Conservation (phyloP, 2,113 vertebrate species). For the Anolis sagrei region DNA sequence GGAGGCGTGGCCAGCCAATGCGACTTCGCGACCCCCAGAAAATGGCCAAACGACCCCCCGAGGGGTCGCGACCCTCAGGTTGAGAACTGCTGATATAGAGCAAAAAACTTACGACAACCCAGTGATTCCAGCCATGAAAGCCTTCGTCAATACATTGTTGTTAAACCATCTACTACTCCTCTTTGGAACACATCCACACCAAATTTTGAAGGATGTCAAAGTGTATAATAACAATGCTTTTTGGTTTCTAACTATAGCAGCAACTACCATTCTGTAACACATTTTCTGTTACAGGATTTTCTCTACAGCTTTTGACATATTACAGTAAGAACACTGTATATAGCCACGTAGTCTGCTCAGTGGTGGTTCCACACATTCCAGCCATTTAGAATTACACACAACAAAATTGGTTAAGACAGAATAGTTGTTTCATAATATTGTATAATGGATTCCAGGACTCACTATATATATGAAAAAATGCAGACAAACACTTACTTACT, state of each 20-base stretch:
- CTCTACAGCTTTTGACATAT: background rate
- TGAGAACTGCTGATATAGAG: no score
- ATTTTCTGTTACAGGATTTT: background rate
- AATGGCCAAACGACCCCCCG: no score
- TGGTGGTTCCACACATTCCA: no score
- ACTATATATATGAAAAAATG: no score
- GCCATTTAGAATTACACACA: background rate
- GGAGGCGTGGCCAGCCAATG: no score
- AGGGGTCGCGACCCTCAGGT: no score
- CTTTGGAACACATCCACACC: background rate
- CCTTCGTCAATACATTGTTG: no score
- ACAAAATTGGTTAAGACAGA: background rate
- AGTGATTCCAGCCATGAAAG: no score
- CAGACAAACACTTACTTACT: no score
- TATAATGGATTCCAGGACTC: no score
- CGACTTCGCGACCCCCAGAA: no score
- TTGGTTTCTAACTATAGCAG: background rate
- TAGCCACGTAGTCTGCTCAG: background rate
- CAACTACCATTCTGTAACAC: background rate
- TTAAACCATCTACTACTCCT: background rate
- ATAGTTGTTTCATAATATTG: background rate
- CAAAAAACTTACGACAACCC: no score
- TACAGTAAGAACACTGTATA: background rate
- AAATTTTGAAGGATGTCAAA: background rate
- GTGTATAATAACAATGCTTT: background rate